Evolutionary conservation across 30 jellyfish, hydroid and myxozoan species (phyloP).

Genomic region (Aurelia aurita): DNA sequence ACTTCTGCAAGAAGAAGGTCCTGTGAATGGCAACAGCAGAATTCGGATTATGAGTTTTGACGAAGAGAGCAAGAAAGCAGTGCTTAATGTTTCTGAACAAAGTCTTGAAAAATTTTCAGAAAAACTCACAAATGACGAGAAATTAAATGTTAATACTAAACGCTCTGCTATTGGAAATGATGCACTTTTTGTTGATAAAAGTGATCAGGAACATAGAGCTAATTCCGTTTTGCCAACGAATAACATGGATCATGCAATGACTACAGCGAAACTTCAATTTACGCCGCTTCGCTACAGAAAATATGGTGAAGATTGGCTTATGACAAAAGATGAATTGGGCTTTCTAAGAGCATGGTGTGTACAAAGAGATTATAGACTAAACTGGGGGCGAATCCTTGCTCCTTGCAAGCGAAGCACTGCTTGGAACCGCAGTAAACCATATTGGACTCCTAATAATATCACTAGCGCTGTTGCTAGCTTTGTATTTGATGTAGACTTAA

Average conservation of each 20-base stretch:
- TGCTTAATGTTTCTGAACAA: neutral
- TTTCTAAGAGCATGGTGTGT: constrained; percentile 77
- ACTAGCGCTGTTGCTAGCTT: constrained; percentile 75
- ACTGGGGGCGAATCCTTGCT: constrained; percentile 68
- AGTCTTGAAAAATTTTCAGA: constrained; percentile 9
- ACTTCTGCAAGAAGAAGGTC: too few relatives aligned
- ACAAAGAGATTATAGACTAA: constrained; percentile 72
- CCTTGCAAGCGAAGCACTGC: constrained; percentile 65
- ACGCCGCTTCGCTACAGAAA: constrained; percentile 58
- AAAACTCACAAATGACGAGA: neutral
- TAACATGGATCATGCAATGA: neutral
- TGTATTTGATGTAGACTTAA: constrained; percentile 61
- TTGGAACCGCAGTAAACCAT: constrained; percentile 77
- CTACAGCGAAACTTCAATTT: neutral
- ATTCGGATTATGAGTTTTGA: neutral
- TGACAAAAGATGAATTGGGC: constrained; percentile 48
- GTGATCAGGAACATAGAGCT: neutral
- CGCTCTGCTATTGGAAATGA: too few relatives aligned
- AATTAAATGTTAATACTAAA: too few relatives aligned
- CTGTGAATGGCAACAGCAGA: too few relatives aligned
- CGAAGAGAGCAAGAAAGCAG: neutral
- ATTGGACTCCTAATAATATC: constrained; percentile 52
- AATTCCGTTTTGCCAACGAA: neutral
- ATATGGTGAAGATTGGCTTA: constrained; percentile 64
- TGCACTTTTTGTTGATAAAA: neutral